Conservation (phyloP, 2,113 vertebrate species). For the cattle (Bos taurus) region DNA sequence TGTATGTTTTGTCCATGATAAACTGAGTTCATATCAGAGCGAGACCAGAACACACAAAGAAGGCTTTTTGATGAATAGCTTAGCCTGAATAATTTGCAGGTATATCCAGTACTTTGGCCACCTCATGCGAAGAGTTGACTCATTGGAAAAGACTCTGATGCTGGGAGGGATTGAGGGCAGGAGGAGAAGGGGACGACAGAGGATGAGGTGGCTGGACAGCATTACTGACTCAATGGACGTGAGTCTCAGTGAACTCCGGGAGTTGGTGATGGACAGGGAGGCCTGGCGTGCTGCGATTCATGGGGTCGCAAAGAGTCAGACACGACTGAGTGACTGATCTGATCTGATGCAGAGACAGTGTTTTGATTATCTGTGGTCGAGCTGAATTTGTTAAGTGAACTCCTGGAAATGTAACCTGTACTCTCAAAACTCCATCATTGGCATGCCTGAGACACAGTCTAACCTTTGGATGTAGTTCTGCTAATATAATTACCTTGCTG, state of each 20-base stretch:
- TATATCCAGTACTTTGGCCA: too few relatives aligned
- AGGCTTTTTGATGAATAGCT: neutral
- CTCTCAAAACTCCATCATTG: neutral
- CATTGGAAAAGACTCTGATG: too few relatives aligned
- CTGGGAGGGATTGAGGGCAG: too few relatives aligned
- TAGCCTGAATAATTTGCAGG: neutral
- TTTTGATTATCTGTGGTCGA: neutral
- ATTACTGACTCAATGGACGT: too few relatives aligned
- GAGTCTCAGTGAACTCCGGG: too few relatives aligned
- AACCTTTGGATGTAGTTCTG: conserved; percentile 17
- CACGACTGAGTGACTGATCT: too few relatives aligned
- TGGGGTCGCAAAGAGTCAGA: too few relatives aligned
- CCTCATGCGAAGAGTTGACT: too few relatives aligned
- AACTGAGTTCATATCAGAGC: neutral
- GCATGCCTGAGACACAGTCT: neutral
- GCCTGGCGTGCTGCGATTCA: too few relatives aligned
- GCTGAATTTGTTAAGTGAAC: neutral
- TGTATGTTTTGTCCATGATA: neutral
- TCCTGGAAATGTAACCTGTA: neutral
- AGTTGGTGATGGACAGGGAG: too few relatives aligned
- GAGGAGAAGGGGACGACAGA: too few relatives aligned
- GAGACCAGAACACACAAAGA: neutral
- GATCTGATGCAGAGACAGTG: neutral
- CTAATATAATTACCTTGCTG: neutral
- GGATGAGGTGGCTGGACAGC: too few relatives aligned